phyloP scores from a whole-genome alignment of 2,888 invertebrate species.

The Mythimna impura region DNA sequence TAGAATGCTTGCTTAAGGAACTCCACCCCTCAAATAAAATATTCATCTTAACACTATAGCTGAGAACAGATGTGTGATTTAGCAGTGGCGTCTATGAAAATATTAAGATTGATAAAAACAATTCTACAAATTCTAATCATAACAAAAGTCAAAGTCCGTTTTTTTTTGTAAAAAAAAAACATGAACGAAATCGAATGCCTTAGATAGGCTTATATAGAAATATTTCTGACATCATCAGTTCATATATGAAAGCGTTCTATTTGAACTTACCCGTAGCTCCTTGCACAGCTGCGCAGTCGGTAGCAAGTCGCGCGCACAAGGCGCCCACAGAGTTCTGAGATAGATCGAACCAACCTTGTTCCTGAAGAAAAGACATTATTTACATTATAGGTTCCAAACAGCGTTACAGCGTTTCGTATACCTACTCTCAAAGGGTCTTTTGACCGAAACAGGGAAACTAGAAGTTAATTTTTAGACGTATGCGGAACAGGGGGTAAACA shows the following conservation, averaged over 20 bases:
- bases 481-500: too few relatives aligned
- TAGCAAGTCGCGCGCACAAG: conserved; percentile 91
- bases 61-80: not conserved
- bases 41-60: rapidly evolving
- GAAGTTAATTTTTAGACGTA: too few relatives aligned
- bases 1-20: conserved; percentile 9
- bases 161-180: too few relatives aligned
- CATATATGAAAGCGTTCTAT: not conserved
- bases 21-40: not conserved
- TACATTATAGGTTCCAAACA: not conserved
- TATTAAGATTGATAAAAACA: not conserved
- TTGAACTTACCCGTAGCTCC: conserved; percentile 89
- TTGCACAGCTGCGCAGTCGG: conserved; percentile 92
- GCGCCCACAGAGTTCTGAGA: conserved; percentile 91
- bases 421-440: too few relatives aligned
- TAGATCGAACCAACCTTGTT: conserved; percentile 92
- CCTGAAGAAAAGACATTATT: conserved; percentile 74
- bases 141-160: too few relatives aligned
- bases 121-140: not conserved
- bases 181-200: too few relatives aligned
- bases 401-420: too few relatives aligned
- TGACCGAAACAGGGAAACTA: too few relatives aligned
- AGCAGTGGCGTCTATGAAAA: not conserved
- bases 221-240: too few relatives aligned
- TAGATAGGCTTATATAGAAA: too few relatives aligned